Evolutionary conservation across 92 coral and sea anemone species (phyloP), one percentile per base, ranked within the genome.

Genomic region (Porites lobata): DNA sequence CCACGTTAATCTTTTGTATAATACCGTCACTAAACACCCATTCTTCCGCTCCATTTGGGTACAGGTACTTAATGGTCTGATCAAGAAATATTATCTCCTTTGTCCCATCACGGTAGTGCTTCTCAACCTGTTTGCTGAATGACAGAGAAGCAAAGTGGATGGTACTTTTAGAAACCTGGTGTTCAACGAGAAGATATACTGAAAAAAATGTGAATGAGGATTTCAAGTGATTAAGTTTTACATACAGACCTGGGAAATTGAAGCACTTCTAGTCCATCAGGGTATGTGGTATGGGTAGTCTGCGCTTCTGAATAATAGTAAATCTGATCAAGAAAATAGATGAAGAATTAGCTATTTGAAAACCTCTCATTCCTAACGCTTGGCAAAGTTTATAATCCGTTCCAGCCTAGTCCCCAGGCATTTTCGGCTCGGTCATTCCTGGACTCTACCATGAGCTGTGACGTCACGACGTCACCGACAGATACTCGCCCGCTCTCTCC

Each of bases 1-100:
- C 98, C 47, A 71, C 85, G 69, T 85, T 85, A 71, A 91, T 92
- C 80, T 96, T 93, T 88, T 98, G 98, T 24, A 98, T 91, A 20
- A 98, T 98, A 12, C 99, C 99, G 71, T 98, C 99, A 53, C 98
- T 92, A 57, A 96, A 98, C 69, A 98, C 98, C 26, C 99, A 95
- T 62, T 98, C 98, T 78, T 98, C 99, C 0, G 98, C 91, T 20
- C 99, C 98, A 65, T 88, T 93, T 4, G 95, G 83, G 89, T 98
- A 88, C 38, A 98, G 82, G 32, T 98, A 98, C 90, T 98, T 98
- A 79, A 98, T 94, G 24, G 99, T 98, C 84, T 98, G 98, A 87
- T 98, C 99, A 43, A 98, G 99, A 64, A 98, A 98, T 22, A 95
- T 98, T 50, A 98, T 95, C 84, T 98, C 99, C 58, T 95, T 98